Evolutionary conservation across 1,140 invertebrate genomes (phyloP).

Genomic region (Sminthurides bifidus): DNA sequence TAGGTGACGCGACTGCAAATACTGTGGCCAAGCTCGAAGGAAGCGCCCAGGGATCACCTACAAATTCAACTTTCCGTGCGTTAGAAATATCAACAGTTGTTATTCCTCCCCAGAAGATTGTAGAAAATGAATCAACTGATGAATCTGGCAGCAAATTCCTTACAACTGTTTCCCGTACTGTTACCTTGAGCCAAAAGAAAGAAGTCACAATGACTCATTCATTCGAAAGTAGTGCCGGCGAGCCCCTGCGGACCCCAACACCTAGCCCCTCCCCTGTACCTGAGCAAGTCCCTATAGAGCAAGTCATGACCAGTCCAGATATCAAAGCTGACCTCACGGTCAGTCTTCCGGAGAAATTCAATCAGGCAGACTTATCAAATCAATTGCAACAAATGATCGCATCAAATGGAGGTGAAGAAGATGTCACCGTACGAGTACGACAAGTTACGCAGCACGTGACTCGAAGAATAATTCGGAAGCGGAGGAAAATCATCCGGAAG

Average conservation of each 20-base stretch:
- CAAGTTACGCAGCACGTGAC: constrained; percentile 63
- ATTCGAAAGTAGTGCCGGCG: background rate
- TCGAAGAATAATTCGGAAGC: constrained; percentile 58
- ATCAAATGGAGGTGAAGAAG: background rate
- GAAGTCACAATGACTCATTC: constrained; percentile 25
- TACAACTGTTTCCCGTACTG: constrained; percentile 19
- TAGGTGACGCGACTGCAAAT: too few species aligned
- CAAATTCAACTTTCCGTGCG: constrained; percentile 7
- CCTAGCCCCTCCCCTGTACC: background rate
- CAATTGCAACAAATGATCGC: background rate
- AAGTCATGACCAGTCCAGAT: background rate
- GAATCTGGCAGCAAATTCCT: constrained; percentile 9
- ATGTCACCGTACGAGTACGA: constrained; percentile 23
- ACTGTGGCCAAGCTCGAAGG: too few species aligned
- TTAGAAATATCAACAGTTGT: constrained; percentile 13
- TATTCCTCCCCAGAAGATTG: constrained; percentile 2
- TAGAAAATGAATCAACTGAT: background rate
- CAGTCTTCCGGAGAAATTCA: background rate
- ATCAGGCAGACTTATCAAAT: background rate
- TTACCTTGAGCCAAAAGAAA: constrained; percentile 23
- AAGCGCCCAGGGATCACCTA: background rate
- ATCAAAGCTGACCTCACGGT: background rate
- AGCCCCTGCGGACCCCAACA: background rate
- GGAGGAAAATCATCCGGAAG: constrained; percentile 56
- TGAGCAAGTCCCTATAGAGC: background rate